A percentile compares a stretch with the other conserved stretches of the same genome.
phyloP scores from a whole-genome alignment of 2,888 invertebrate genomes.

The Dryobota labecula region DNA sequence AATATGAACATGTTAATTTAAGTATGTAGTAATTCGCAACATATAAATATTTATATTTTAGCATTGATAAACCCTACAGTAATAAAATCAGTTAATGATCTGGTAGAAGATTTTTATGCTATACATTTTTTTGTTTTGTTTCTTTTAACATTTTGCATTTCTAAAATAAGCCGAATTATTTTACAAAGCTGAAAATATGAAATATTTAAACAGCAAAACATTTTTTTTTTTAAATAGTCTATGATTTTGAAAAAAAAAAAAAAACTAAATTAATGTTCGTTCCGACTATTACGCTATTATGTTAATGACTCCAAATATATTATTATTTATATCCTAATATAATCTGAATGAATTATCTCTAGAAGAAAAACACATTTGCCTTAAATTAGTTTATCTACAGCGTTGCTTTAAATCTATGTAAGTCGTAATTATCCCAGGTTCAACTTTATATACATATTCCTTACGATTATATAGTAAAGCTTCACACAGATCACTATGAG shows the following conservation, averaged over 20 bases:
- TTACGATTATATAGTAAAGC: conserved; percentile 84
- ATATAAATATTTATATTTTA: not conserved
- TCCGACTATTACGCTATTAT: conserved; percentile 34
- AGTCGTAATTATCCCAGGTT: conserved; percentile 90
- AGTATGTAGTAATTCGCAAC: not conserved
- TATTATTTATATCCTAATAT: conserved; percentile 43
- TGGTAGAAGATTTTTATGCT: not conserved
- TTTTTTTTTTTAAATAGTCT: not conserved
- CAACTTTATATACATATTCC: conserved; percentile 84
- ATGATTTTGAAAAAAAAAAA: conserved; percentile 24
- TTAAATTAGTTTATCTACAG: conserved; percentile 71
- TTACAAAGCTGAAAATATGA: conserved; percentile 26
- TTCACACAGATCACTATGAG: conserved; percentile 81
- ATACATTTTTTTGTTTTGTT: conserved; percentile 14
- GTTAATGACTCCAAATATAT: conserved; percentile 32
- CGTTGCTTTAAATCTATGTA: conserved; percentile 84
- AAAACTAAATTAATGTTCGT: conserved; percentile 40
- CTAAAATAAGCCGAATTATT: conserved; percentile 30
- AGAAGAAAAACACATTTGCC: conserved; percentile 67
- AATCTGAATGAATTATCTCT: conserved; percentile 59
- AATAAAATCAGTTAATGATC: not conserved
- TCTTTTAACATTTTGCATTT: conserved; percentile 11
- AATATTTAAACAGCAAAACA: not conserved
- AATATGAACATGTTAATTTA: not conserved
- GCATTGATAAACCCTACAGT: not conserved